Conservation (phyloP, 2,797 vertebrate species). For the Falco novaeseelandiae region DNA sequence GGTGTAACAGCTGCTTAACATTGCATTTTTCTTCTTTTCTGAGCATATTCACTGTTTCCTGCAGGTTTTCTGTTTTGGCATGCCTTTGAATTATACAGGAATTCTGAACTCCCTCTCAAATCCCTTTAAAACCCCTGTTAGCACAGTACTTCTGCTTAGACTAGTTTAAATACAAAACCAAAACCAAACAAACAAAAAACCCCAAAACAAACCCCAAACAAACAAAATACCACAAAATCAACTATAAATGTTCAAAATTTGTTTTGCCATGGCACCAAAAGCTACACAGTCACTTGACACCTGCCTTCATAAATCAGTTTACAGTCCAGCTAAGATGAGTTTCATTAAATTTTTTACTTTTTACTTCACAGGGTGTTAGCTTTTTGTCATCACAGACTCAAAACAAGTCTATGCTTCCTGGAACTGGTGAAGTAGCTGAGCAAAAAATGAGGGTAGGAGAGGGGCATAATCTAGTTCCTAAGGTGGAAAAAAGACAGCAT, state of each 20-base stretch:
- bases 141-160: not conserved
- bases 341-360: not conserved
- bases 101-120: not conserved
- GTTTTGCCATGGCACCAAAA: not conserved
- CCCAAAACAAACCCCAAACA: too few relatives aligned
- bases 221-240: not conserved
- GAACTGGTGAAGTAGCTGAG: not conserved
- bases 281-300: not conserved
- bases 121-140: not conserved
- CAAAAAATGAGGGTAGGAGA: not conserved
- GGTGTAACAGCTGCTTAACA: not conserved
- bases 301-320: not conserved
- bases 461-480: not conserved
- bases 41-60: not conserved
- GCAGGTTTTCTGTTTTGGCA: not conserved
- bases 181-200: not conserved
- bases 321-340: not conserved
- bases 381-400: not conserved
- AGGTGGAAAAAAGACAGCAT: not conserved
- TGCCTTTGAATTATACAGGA: not conserved
- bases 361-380: not conserved
- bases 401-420: not conserved
- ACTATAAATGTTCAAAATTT: not conserved
- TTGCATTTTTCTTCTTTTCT: not conserved
- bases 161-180: not conserved